Evolutionary conservation across 1,140 invertebrate species (phyloP).

Genomic region (Chionoecetes opilio): DNA sequence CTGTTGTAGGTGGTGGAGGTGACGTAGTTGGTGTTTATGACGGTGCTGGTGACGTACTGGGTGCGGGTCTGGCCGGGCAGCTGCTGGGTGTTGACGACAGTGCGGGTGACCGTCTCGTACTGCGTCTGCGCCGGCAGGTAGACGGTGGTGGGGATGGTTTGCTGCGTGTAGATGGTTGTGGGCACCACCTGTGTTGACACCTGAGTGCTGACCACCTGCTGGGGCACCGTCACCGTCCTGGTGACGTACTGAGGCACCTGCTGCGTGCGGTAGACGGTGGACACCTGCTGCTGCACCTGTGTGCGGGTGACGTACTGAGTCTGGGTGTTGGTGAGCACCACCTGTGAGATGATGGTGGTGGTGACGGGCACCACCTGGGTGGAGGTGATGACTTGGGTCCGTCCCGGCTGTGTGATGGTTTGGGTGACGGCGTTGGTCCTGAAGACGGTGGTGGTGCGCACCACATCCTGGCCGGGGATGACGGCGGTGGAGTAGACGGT

Average conservation of each 20-base stretch:
- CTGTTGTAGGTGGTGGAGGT: constrained; percentile 59
- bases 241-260: constrained; percentile 69
- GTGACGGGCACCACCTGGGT: constrained; percentile 68
- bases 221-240: constrained; percentile 61
- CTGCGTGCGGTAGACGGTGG: constrained; percentile 62
- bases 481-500: constrained; percentile 68
- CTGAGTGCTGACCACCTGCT: constrained; percentile 64
- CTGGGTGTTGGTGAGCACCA: constrained; percentile 71
- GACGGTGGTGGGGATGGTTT: constrained; percentile 47
- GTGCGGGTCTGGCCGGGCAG: constrained; percentile 56
- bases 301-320: constrained; percentile 73
- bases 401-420: constrained; percentile 60
- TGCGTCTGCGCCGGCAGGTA: constrained; percentile 50
- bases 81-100: constrained; percentile 52
- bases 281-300: constrained; percentile 65
- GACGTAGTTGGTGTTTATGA: constrained; percentile 73
- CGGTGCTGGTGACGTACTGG: constrained; percentile 48
- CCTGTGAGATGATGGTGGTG: constrained; percentile 65
- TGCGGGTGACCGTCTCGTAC: constrained; percentile 57
- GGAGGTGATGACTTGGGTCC: constrained; percentile 61
- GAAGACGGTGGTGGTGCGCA: constrained; percentile 40
- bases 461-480: constrained; percentile 53
- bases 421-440: constrained; percentile 52
- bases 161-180: constrained; percentile 66
- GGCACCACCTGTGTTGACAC: constrained; percentile 72